Conservation (phyloP, 2,888 invertebrate species). For the Charanyca ferruginea region DNA sequence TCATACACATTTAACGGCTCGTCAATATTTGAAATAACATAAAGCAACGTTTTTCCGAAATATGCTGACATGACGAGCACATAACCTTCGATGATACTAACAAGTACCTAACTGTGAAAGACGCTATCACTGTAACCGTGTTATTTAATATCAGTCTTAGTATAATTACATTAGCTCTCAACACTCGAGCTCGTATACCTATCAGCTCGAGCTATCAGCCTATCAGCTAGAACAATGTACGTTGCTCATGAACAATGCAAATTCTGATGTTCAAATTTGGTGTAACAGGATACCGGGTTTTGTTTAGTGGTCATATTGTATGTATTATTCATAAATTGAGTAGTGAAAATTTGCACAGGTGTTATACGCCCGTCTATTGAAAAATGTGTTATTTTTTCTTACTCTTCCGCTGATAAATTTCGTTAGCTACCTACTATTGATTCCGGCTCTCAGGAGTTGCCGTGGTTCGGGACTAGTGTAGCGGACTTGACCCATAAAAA, state of each 20-base stretch:
- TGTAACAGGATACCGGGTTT: background rate
- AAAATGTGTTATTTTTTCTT: too few species aligned
- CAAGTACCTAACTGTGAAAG: background rate
- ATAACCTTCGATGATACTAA: background rate
- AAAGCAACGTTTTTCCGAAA: too few species aligned
- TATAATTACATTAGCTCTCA: conserved; percentile 6
- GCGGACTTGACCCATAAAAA: too few species aligned
- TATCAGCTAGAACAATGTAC: conserved; percentile 3
- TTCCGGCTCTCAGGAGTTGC: too few species aligned
- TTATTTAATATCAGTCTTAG: background rate
- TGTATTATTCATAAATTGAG: background rate
- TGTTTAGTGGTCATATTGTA: too few species aligned
- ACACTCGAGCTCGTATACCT: background rate
- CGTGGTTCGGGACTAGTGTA: too few species aligned
- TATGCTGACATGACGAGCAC: background rate
- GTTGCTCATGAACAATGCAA: conserved; percentile 17
- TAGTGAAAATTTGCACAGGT: background rate
- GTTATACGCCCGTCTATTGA: too few species aligned
- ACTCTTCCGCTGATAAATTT: too few species aligned
- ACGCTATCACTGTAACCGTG: background rate
- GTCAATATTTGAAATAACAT: too few species aligned
- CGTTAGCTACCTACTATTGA: too few species aligned
- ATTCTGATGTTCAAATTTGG: background rate
- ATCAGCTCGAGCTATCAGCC: too few species aligned
- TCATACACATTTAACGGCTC: background rate